Percentiles rank a stretch among this genome's conserved stretches.
Evolutionary conservation across 2,113 vertebrate genomes (phyloP).

Genomic region (Dipodomys stephensi): DNA sequence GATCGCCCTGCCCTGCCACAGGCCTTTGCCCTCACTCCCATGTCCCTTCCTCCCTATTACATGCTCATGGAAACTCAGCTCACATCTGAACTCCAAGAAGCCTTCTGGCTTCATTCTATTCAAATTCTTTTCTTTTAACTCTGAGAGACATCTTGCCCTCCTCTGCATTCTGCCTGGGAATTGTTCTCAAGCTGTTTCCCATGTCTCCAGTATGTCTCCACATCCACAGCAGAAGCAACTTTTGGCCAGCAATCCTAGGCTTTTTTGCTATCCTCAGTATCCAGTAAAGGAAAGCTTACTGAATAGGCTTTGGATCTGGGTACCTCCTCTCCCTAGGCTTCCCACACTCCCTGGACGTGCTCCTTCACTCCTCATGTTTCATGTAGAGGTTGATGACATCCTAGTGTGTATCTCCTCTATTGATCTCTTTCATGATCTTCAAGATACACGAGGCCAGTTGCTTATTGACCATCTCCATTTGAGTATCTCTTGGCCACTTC

Average conservation of each 20-base stretch:
- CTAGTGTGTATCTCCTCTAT: not conserved
- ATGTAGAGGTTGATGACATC: not conserved
- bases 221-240: slow-evolving; percentile 15
- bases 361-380: not conserved
- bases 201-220: not conserved
- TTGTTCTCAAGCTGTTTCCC: slow-evolving; percentile 45
- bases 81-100: slow-evolving; percentile 13
- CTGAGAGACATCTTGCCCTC: not conserved
- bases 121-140: slow-evolving; percentile 48
- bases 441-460: not conserved
- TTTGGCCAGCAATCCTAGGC: not conserved
- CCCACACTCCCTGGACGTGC: not conserved
- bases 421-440: not conserved
- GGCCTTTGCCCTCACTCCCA: not conserved
- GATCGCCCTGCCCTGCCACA: not conserved
- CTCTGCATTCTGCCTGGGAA: slow-evolving; percentile 35
- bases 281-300: slow-evolving; percentile 19
- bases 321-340: not conserved
- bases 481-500: not conserved
- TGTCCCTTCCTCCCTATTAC: not conserved
- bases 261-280: not conserved
- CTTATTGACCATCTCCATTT: not conserved
- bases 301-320: not conserved
- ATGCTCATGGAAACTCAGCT: not conserved
- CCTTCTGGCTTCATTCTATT: slow-evolving; percentile 34